Conservation (phyloP, 2,888 invertebrate genomes). For the Drosophila pseudotalamancana region DNA sequence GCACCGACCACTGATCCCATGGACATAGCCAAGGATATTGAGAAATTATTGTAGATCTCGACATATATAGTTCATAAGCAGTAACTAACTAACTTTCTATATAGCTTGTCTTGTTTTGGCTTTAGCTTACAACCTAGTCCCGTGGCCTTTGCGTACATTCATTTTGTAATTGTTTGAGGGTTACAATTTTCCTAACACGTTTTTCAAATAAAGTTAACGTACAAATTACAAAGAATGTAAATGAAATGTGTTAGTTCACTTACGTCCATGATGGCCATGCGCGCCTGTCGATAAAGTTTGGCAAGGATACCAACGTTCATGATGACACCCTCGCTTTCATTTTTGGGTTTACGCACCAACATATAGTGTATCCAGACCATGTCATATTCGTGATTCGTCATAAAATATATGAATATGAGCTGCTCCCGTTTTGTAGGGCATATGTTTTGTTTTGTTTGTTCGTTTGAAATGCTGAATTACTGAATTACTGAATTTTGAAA, state of each 20-base stretch:
- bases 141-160: constrained; percentile 27
- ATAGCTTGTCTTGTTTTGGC: constrained; percentile 26
- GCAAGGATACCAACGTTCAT: constrained; percentile 36
- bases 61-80: constrained; percentile 7
- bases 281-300: constrained; percentile 35
- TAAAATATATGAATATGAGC: constrained; percentile 24
- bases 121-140: constrained; percentile 32
- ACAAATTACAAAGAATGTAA: neutral
- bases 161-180: constrained; percentile 24
- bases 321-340: constrained; percentile 5
- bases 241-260: constrained; percentile 24
- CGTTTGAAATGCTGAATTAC: constrained; percentile 16
- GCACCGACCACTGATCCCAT: constrained; percentile 84
- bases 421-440: neutral
- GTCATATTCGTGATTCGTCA: constrained; percentile 44
- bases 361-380: constrained; percentile 43
- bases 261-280: constrained; percentile 38
- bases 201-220: constrained; percentile 53
- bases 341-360: constrained; percentile 10
- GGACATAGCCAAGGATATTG: constrained; percentile 84
- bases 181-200: constrained; percentile 14
- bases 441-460: neutral
- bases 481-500: constrained; percentile 3
- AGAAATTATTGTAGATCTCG: constrained; percentile 78
- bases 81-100: constrained; percentile 5